Conservation (phyloP, 2,113 vertebrate genomes). For the Anoplopoma fimbria region DNA sequence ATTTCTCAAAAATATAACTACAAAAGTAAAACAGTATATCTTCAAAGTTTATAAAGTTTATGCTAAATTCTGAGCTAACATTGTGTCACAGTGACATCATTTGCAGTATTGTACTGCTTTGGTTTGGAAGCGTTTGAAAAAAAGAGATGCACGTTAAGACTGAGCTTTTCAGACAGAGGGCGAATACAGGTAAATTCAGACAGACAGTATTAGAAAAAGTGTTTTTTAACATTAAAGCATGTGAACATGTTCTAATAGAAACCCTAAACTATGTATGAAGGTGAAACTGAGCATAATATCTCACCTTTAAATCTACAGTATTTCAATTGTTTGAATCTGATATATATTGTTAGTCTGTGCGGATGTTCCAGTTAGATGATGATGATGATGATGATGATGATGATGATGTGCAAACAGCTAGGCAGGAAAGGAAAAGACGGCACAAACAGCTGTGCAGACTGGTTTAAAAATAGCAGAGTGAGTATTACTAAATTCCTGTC, state of each 20-base stretch:
- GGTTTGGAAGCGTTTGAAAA: neutral
- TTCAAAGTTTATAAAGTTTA: neutral
- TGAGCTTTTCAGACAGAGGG: neutral
- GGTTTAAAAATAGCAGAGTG: constrained; percentile 47
- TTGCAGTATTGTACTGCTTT: neutral
- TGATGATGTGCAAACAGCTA: neutral
- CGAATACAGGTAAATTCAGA: neutral
- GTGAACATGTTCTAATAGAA: neutral
- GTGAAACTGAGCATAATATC: neutral
- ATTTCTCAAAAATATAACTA: neutral
- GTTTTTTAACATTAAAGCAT: neutral
- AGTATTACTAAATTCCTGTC: constrained; percentile 37
- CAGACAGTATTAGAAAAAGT: neutral
- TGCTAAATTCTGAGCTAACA: neutral
- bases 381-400: too few relatives aligned
- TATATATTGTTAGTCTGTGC: neutral
- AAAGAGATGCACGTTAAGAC: neutral
- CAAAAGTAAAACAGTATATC: neutral
- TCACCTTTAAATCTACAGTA: neutral
- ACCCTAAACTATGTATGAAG: neutral
- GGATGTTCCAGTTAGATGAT: constrained; percentile 1
- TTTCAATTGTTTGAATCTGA: neutral
- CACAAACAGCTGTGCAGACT: constrained; percentile 15
- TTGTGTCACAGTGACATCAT: neutral
- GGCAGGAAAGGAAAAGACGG: neutral